Evolutionary conservation across 1,140 invertebrate species (phyloP).

Genomic region (Stegodyphus mimosarum): DNA sequence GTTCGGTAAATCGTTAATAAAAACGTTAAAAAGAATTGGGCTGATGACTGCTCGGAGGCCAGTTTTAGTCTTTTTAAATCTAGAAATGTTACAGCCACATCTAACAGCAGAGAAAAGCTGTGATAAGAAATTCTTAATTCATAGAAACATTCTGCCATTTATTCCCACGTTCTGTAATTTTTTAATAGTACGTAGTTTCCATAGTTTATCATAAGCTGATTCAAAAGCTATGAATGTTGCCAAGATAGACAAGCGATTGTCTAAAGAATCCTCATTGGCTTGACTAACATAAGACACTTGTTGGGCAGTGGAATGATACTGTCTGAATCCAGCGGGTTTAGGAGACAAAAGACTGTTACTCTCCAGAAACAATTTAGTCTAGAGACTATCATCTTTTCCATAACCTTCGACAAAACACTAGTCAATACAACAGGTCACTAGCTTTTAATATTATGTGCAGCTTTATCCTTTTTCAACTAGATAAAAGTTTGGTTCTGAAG

Average conservation of each 20-base stretch:
- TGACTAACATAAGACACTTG: too few relatives aligned
- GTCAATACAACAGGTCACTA: too few relatives aligned
- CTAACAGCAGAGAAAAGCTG: neutral
- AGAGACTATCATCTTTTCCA: too few relatives aligned
- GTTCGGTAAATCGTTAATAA: neutral
- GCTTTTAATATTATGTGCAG: too few relatives aligned
- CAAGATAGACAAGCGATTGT: constrained; percentile 8
- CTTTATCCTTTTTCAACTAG: too few relatives aligned
- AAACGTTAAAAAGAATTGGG: constrained; percentile 8
- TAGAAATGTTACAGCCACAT: constrained; percentile 6
- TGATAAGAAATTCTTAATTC: neutral
- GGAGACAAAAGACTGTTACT: too few relatives aligned
- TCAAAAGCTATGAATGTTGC: constrained; percentile 9
- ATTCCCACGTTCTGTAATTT: constrained; percentile 7
- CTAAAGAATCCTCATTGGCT: too few relatives aligned
- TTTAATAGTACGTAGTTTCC: neutral
- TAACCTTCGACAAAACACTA: too few relatives aligned
- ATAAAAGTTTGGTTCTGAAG: too few relatives aligned
- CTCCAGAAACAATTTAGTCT: too few relatives aligned
- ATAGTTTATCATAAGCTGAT: constrained; percentile 3
- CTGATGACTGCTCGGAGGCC: constrained; percentile 1
- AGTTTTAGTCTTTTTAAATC: neutral
- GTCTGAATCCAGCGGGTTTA: too few relatives aligned
- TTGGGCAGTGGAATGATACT: too few relatives aligned
- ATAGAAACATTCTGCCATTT: neutral